Conservation (phyloP, 2,797 vertebrate species). For the Poecile montanus region DNA sequence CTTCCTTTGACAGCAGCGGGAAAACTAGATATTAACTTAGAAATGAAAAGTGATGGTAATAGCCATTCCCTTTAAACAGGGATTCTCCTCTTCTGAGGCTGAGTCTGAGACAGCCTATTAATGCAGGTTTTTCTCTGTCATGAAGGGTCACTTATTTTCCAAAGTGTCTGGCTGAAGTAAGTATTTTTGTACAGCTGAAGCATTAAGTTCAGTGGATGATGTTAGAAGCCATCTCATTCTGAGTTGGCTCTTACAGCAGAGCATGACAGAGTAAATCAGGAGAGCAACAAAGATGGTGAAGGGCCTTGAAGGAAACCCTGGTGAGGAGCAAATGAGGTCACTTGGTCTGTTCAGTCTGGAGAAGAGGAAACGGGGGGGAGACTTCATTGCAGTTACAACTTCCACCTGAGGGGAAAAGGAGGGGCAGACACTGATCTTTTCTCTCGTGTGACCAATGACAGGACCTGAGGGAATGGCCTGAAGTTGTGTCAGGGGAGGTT, state of each 20-base stretch:
- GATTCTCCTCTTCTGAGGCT: not conserved
- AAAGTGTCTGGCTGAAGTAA: not conserved
- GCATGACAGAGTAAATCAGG: not conserved
- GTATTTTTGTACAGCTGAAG: not conserved
- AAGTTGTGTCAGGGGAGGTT: not conserved
- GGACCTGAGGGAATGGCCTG: accelerated
- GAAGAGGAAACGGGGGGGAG: not conserved
- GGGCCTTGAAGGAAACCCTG: not conserved
- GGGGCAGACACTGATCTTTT: not conserved
- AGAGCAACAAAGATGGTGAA: not conserved
- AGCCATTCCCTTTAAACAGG: not conserved
- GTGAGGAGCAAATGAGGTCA: not conserved
- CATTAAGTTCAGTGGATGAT: not conserved
- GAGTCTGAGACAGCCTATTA: not conserved
- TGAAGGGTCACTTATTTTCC: not conserved
- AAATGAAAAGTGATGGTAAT: not conserved
- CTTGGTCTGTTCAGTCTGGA: not conserved
- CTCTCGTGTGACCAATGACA: not conserved
- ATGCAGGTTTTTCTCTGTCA: not conserved
- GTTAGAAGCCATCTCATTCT: not conserved
- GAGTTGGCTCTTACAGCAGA: not conserved
- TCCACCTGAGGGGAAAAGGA: not conserved
- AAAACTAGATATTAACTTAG: not conserved
- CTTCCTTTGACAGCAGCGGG: not conserved
- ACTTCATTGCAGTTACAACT: accelerated